Conservation (phyloP, 1,140 invertebrate genomes). For the Hermatobates lingyangjiaoensis region DNA sequence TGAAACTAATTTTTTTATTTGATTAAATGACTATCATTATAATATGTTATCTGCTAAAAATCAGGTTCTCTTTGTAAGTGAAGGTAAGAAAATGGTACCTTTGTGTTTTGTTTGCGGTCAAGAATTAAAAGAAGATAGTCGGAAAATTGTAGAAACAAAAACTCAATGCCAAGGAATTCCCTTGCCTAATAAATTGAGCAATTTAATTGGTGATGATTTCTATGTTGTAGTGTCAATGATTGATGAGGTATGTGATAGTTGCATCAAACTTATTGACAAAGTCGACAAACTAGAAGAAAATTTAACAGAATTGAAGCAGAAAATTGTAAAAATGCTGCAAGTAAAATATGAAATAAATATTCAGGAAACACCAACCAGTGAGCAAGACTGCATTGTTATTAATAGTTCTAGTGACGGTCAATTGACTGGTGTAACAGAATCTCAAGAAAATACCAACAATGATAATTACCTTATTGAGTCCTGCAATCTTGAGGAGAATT, state of each 20-base stretch:
- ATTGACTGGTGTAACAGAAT: background rate
- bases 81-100: background rate
- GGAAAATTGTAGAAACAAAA: background rate
- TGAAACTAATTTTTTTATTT: no score
- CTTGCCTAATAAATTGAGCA: background rate
- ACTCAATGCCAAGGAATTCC: background rate
- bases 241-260: background rate
- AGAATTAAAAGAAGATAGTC: background rate
- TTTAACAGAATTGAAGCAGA: background rate
- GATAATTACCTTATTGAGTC: background rate
- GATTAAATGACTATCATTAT: no score
- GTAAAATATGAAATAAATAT: background rate
- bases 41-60: background rate
- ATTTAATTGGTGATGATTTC: background rate
- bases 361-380: background rate
- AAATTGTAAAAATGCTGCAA: background rate
- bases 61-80: background rate
- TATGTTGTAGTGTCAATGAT: background rate
- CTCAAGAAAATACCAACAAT: background rate
- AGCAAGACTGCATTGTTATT: background rate
- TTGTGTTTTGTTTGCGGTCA: slow-evolving; percentile 1
- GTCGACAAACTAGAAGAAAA: background rate
- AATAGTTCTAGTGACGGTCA: background rate
- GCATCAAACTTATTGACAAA: background rate
- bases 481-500: background rate